These are phyloP conservation scores for Synergus itoensis DNA, from an alignment of 2,888 invertebrate species.

Conservation along the genomic window DNA sequence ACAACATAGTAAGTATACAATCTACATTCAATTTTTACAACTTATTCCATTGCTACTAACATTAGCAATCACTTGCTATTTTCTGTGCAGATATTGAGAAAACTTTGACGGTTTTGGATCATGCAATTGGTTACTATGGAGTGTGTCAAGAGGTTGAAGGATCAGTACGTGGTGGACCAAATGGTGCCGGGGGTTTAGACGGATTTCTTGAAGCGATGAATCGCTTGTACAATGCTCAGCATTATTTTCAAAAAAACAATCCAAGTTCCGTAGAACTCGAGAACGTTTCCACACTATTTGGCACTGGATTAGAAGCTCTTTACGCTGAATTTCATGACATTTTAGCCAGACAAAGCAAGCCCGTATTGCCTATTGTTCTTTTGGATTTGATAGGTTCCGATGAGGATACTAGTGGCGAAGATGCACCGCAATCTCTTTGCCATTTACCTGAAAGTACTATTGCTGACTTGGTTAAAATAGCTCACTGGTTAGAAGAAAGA, in stretches of 20 bases:
- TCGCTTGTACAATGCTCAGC: constrained; percentile 90
- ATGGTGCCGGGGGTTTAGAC: constrained; percentile 78
- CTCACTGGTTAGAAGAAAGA: constrained; percentile 91
- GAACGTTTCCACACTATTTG: constrained; percentile 90
- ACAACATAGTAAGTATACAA: constrained; percentile 87
- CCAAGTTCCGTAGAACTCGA: constrained; percentile 95
- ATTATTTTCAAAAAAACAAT: constrained; percentile 95
- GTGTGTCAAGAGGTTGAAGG: constrained; percentile 95
- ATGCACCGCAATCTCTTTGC: constrained; percentile 81
- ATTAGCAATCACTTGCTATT: not conserved
- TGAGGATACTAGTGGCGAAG: constrained; percentile 85
- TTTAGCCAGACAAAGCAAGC: constrained; percentile 90
- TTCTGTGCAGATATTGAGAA: constrained; percentile 89
- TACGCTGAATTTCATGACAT: constrained; percentile 94
- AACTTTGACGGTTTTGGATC: constrained; percentile 92
- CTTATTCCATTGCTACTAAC: too few relatives aligned
- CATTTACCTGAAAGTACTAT: constrained; percentile 86
- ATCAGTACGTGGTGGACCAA: constrained; percentile 91
- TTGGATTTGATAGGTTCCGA: constrained; percentile 92
- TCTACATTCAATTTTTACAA: too few relatives aligned
- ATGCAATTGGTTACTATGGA: constrained; percentile 97
- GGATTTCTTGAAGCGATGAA: constrained; percentile 86
- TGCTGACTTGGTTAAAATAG: constrained; percentile 87
- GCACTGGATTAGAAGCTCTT: constrained; percentile 90
- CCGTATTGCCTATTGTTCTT: constrained; percentile 91